Percentiles rank a stretch among this genome's conserved stretches.
Evolutionary conservation across 1,140 invertebrate genomes (phyloP).

Genomic region (Calliphora vicina): DNA sequence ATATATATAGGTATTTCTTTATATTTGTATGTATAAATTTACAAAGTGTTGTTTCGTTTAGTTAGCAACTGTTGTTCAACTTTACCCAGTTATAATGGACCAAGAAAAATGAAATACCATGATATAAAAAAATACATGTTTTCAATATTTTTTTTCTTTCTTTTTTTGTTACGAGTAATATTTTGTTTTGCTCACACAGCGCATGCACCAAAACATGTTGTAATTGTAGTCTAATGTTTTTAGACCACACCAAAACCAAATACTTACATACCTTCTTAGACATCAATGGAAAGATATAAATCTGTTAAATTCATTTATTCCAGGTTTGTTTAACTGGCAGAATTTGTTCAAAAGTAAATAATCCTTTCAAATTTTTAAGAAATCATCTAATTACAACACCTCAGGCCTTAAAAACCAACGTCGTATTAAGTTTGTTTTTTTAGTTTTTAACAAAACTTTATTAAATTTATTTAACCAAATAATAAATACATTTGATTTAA

Average conservation of each 20-base stretch:
- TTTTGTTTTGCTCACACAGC: too few species aligned
- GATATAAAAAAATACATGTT: background rate
- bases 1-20: too few species aligned
- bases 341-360: background rate
- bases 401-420: too few species aligned
- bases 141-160: background rate
- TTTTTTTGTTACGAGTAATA: too few species aligned
- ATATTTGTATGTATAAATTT: too few species aligned
- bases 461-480: too few species aligned
- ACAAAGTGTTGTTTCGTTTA: background rate
- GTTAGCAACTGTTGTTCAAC: background rate
- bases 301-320: background rate
- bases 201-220: background rate
- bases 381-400: too few species aligned
- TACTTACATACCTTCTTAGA: background rate
- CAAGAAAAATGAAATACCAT: background rate
- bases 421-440: too few species aligned
- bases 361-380: too few species aligned
- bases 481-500: background rate
- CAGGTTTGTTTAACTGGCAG: background rate
- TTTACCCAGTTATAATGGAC: background rate
- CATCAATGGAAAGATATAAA: background rate
- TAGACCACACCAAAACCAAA: background rate
- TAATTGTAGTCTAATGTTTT: background rate
- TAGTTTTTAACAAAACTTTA: too few species aligned